phyloP scores from a whole-genome alignment of 2,888 invertebrate species.

The Spilosoma lubricipeda region DNA sequence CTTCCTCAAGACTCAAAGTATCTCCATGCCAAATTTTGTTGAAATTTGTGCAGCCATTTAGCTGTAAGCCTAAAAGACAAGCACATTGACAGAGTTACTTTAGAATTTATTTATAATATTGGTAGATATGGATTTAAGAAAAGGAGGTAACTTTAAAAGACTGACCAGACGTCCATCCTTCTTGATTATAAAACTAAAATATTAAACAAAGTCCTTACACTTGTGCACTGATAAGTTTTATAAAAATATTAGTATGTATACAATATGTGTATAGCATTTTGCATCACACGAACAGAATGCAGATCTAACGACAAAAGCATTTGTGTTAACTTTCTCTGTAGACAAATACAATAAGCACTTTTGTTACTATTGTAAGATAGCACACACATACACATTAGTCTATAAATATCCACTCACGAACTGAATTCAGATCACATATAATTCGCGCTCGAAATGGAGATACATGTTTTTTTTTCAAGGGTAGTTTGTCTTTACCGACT shows the following conservation, averaged over 20 bases:
- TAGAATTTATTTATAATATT: too few relatives aligned
- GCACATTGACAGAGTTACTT: too few relatives aligned
- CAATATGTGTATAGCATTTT: constrained; percentile 32
- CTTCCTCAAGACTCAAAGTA: too few relatives aligned
- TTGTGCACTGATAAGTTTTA: background rate
- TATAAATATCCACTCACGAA: constrained; percentile 22
- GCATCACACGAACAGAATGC: constrained; percentile 47
- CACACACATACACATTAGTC: constrained; percentile 29
- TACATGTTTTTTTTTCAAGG: constrained; percentile 32
- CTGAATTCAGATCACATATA: background rate
- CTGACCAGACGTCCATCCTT: background rate
- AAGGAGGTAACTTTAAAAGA: background rate
- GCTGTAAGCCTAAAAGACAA: too few relatives aligned
- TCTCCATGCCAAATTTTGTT: too few relatives aligned
- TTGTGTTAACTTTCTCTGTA: constrained; percentile 63
- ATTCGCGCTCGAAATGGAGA: constrained; percentile 19
- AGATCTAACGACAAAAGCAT: constrained; percentile 41
- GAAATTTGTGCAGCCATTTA: too few relatives aligned
- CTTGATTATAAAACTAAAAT: background rate
- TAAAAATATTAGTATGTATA: background rate
- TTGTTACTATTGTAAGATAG: constrained; percentile 27
- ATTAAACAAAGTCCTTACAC: background rate
- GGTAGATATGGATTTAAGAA: background rate
- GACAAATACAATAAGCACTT: constrained; percentile 45
- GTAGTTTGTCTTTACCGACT: constrained; percentile 59